A percentile compares a stretch with the other conserved stretches of the same genome.
phyloP scores from a whole-genome alignment of 2,888 invertebrate species.

The Itoplectis maculator region DNA sequence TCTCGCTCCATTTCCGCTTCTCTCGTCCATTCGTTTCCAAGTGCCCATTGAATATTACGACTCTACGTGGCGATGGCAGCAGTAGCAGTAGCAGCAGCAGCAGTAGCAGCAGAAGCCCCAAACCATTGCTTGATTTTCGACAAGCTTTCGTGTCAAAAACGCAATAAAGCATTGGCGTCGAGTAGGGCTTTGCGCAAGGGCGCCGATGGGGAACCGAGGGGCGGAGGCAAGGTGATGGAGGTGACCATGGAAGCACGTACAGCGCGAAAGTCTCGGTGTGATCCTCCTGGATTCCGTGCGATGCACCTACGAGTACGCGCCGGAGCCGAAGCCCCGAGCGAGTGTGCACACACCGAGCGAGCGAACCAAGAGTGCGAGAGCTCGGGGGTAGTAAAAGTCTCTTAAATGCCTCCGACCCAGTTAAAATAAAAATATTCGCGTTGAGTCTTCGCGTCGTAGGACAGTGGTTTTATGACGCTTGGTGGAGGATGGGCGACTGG shows the following conservation, averaged over 20 bases:
- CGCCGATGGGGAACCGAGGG: neutral
- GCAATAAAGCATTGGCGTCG: slow-evolving; percentile 16
- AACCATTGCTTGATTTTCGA: slow-evolving; percentile 25
- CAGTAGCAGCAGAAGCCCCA: neutral
- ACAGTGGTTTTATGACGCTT: slow-evolving; percentile 21
- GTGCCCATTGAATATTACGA: slow-evolving; percentile 25
- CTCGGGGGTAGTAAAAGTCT: slow-evolving; percentile 71
- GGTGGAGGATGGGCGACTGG: no score
- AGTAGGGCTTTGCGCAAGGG: slow-evolving; percentile 18
- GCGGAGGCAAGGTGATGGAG: neutral
- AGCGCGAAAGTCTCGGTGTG: slow-evolving; percentile 14
- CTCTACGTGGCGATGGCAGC: slow-evolving; percentile 11
- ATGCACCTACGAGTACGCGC: neutral
- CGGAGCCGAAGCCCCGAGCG: slow-evolving; percentile 10
- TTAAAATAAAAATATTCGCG: slow-evolving; percentile 76
- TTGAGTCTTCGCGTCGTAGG: neutral
- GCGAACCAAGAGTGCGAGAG: slow-evolving; percentile 68
- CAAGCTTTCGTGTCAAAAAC: slow-evolving; percentile 10
- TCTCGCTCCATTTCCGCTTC: neutral
- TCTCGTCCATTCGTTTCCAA: slow-evolving; percentile 8
- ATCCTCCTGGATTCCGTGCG: neutral
- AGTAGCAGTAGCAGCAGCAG: neutral
- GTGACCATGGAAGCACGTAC: slow-evolving; percentile 13
- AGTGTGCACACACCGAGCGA: no score
- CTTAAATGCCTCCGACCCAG: slow-evolving; percentile 73